phyloP scores from a whole-genome alignment of 2,113 vertebrate genomes.

The Empidonax traillii region DNA sequence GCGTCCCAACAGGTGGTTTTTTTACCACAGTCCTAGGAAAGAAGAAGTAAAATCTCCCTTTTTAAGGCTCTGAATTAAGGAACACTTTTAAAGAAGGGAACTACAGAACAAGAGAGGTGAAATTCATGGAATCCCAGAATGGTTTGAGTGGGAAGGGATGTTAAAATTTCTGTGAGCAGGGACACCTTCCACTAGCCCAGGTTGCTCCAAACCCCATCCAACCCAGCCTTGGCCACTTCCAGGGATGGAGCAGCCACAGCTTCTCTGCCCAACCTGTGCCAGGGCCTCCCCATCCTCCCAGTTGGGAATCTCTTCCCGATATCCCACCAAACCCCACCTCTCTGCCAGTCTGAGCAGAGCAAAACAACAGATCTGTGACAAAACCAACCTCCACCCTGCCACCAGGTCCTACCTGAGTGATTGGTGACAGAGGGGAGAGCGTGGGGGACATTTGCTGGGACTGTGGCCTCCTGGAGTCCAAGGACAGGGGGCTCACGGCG shows the following conservation, averaged over 20 bases:
- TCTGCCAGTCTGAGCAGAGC: fast-evolving
- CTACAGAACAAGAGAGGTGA: background rate
- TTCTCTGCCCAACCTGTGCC: background rate
- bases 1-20: background rate
- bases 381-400: fast-evolving
- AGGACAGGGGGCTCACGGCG: conserved; percentile 78
- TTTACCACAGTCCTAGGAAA: background rate
- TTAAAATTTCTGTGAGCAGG: background rate
- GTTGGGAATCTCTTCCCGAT: fast-evolving
- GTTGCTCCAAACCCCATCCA: background rate
- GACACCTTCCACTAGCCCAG: background rate
- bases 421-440: conserved; percentile 85
- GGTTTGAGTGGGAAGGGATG: background rate
- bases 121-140: background rate
- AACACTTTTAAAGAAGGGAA: background rate
- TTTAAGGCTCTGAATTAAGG: background rate
- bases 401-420: conserved; percentile 82
- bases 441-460: conserved; percentile 89
- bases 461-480: conserved; percentile 84
- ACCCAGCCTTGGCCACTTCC: background rate
- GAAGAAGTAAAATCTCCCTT: background rate
- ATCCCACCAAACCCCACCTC: background rate
- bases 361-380: fast-evolving
- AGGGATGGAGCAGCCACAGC: background rate
- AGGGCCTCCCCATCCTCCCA: background rate